phyloP scores from a whole-genome alignment of 2,797 vertebrate species.

The Artibeus lituratus region DNA sequence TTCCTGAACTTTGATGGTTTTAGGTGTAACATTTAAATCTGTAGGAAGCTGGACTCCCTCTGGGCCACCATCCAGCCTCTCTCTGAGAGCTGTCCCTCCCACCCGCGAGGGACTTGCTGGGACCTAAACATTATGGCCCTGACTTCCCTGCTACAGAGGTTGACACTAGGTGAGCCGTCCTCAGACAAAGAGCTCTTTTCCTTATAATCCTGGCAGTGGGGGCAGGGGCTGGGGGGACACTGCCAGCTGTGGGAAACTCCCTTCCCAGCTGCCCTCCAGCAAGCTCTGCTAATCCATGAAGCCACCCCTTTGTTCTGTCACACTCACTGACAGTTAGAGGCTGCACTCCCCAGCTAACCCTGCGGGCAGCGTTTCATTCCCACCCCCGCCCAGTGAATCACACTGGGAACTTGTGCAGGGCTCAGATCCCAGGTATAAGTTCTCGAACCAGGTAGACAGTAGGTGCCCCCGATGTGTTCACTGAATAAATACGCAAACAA shows the following conservation, averaged over 20 bases:
- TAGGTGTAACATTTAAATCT: neutral
- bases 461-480: neutral
- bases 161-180: neutral
- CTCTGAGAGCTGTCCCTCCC: neutral
- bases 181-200: neutral
- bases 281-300: neutral
- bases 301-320: conserved; percentile 9
- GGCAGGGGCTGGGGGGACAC: no score
- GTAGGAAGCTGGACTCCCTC: neutral
- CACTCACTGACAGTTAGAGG: neutral
- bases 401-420: neutral
- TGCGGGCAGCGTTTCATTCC: neutral
- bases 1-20: neutral
- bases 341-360: neutral
- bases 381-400: neutral
- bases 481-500: neutral
- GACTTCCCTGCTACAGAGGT: neutral
- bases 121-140: neutral
- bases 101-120: accelerated
- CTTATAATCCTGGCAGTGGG: neutral
- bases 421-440: neutral
- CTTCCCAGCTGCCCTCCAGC: neutral
- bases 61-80: neutral
- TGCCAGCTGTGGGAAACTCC: neutral
- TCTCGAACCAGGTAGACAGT: neutral